phyloP scores from a whole-genome alignment of 2,797 vertebrate species.

The Sylvilagus floridanus region DNA sequence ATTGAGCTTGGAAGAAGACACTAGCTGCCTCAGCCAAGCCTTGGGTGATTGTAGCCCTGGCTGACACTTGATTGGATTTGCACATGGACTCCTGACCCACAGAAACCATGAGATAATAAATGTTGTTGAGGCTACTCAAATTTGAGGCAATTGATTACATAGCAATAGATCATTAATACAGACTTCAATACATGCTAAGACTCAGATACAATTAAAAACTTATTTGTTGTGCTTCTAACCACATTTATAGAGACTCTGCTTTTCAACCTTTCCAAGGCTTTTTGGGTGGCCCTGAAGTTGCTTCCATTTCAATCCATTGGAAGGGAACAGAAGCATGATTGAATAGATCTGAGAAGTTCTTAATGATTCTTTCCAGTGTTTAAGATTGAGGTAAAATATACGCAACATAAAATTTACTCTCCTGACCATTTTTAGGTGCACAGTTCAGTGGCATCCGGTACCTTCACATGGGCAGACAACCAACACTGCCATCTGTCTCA shows the following conservation, averaged over 20 bases:
- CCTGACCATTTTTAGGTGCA: conserved; percentile 7
- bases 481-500: background rate
- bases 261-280: background rate
- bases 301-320: background rate
- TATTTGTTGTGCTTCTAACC: background rate
- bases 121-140: conserved; percentile 6
- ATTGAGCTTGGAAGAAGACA: background rate
- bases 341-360: background rate
- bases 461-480: background rate
- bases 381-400: conserved; percentile 34
- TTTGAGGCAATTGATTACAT: background rate
- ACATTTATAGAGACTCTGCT: background rate
- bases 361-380: background rate
- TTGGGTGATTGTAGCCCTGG: background rate
- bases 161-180: conserved; percentile 9
- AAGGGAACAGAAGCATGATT: background rate
- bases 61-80: background rate
- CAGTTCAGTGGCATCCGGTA: background rate
- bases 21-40: background rate
- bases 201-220: background rate
- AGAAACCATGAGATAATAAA: background rate
- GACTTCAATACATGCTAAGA: background rate
- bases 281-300: background rate
- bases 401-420: background rate
- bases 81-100: background rate